Base-by-base conservation (phyloP, 1,140 invertebrate species). In the Idris sp. region DNA sequence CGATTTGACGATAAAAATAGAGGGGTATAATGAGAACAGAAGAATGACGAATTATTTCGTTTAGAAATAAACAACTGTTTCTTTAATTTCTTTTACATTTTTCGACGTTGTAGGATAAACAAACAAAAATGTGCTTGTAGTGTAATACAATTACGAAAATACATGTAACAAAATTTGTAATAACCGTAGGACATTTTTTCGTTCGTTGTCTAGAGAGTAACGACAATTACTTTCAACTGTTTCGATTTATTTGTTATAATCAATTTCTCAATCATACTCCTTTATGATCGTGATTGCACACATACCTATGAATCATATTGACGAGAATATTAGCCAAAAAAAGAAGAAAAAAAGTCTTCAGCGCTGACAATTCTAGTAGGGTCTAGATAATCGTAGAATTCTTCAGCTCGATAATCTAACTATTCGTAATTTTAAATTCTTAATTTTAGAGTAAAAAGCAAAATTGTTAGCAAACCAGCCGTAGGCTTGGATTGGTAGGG, bases 271-370 rank as follows among this genome's bases (percentile, higher is more conserved):
- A 71, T 54, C 59, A 76, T 75, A 79, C 78, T 79, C 71, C 74
- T 80, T 82, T 79, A 59, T 62, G 46, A 72, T 71, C 72, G 59
- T 71, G 65, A 38, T 53, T 67, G 69, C 75, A 67, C 35, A 64
- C 56, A 69, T 59, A 64, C 38, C 31, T 75, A 54, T 59, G 38
- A 68, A 65, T 67, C 59, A 53, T 73, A 73, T 48, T 65, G 25
- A 68, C 36, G 58, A 59, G 73, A 61, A 65, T n/a, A n/a, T 31
- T 41, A 61, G 46, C 64, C 53, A 64, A 78, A 81, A n/a, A n/a
- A n/a, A n/a, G n/a, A n/a, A n/a, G n/a, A n/a, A n/a, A n/a, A n/a
- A 62, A 78, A 75, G 83, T 81, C 82, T 82, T 81, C 83, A 81
- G 78, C 75, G 77, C 68, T 67, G 15, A 33, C 33, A 41, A 46